Percentiles rank a stretch among this genome's conserved stretches.
These are phyloP conservation scores for Drosophila affinis DNA, from an alignment of 2,888 invertebrate genomes.

Conservation along the genomic window DNA sequence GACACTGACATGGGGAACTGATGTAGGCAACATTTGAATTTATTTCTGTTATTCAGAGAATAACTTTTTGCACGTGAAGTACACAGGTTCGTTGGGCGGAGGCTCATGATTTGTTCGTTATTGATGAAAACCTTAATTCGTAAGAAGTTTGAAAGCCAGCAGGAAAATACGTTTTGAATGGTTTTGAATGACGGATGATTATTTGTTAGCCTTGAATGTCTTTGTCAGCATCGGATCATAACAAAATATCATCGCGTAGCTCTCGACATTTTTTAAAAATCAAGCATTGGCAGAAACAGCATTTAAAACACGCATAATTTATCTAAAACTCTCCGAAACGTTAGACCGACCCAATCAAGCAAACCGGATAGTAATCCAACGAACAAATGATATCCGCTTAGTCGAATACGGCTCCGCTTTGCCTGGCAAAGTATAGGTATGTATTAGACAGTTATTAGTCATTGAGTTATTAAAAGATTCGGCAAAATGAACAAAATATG, in stretches of 20 bases:
- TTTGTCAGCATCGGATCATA: slow-evolving; percentile 24
- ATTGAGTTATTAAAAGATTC: slow-evolving; percentile 58
- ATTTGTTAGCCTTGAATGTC: slow-evolving; percentile 28
- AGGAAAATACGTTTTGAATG: neutral
- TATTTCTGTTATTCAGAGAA: neutral
- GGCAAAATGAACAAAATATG: slow-evolving; percentile 35
- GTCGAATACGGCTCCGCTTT: slow-evolving; percentile 1
- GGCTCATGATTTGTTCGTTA: neutral
- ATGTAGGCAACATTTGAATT: slow-evolving; percentile 14
- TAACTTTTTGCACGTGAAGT: neutral
- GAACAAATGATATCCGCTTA: slow-evolving; percentile 70
- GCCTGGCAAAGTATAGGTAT: slow-evolving; percentile 16
- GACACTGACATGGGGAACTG: slow-evolving; percentile 29
- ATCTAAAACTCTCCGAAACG: slow-evolving; percentile 26
- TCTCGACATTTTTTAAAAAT: slow-evolving; percentile 17
- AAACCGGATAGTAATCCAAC: slow-evolving; percentile 69
- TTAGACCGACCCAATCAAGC: slow-evolving; percentile 39
- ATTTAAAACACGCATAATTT: slow-evolving; percentile 41
- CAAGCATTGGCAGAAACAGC: slow-evolving; percentile 25
- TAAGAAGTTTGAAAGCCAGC: neutral
- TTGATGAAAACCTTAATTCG: neutral
- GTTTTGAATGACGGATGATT: slow-evolving; percentile 7
- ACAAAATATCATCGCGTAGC: slow-evolving; percentile 15
- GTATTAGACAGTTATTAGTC: slow-evolving; percentile 60
- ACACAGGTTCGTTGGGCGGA: neutral